Conservation (phyloP, 1,140 invertebrate species). For the Antheraea mylitta region DNA sequence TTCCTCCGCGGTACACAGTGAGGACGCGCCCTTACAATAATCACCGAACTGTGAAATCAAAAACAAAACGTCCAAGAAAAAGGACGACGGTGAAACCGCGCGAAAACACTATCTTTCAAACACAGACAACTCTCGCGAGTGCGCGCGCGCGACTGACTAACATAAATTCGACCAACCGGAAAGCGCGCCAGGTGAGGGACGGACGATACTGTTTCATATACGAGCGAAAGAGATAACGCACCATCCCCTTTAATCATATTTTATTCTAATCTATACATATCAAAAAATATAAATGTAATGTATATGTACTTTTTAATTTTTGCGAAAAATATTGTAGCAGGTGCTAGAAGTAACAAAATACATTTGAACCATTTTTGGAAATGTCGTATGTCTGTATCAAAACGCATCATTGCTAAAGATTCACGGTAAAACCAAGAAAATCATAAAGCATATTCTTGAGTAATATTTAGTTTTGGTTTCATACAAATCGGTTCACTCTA, state of each 20-base stretch:
- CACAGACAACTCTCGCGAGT: conserved; percentile 40
- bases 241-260: conserved; percentile 40
- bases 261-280: too few species aligned
- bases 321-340: too few species aligned
- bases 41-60: background rate
- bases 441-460: too few species aligned
- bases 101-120: conserved; percentile 37
- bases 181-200: conserved; percentile 19
- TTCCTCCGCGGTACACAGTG: conserved; percentile 10
- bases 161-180: conserved; percentile 44
- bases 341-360: too few species aligned
- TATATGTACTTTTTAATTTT: too few species aligned
- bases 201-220: background rate
- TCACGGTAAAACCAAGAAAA: too few species aligned
- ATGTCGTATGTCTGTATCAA: too few species aligned
- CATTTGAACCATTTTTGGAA: too few species aligned
- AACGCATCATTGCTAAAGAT: too few species aligned
- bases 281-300: too few species aligned
- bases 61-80: conserved; percentile 16
- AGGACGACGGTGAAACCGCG: conserved; percentile 27
- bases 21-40: conserved; percentile 14
- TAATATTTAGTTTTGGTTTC: too few species aligned
- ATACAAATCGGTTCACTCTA: too few species aligned
- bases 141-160: conserved; percentile 65
- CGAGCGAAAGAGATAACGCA: conserved; percentile 24